A percentile compares a stretch with the other conserved stretches of the same genome.
phyloP scores from a whole-genome alignment of 1,140 invertebrate genomes.

The Cataglyphis hispanica region DNA sequence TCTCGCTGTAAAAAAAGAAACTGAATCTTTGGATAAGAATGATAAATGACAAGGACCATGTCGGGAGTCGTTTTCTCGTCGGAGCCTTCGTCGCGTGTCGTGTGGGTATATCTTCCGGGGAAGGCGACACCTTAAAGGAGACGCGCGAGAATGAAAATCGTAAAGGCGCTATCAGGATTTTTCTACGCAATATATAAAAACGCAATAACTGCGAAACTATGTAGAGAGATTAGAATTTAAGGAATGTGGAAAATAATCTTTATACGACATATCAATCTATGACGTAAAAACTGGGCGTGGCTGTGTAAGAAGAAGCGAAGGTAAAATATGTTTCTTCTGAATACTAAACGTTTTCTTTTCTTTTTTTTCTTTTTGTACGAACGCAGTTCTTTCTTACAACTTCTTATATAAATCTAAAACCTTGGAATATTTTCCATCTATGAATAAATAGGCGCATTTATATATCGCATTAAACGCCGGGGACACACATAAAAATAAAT shows the following conservation, averaged over 20 bases:
- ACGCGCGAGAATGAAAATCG: constrained; percentile 45
- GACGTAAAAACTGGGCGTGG: constrained; percentile 54
- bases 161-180: constrained; percentile 19
- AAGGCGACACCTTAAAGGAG: constrained; percentile 59
- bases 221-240: neutral
- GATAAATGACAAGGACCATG: constrained; percentile 49
- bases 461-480: neutral
- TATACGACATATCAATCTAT: neutral
- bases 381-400: neutral
- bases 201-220: neutral
- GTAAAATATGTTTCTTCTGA: neutral
- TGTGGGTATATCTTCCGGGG: constrained; percentile 6
- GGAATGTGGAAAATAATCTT: neutral
- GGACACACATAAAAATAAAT: constrained; percentile 12
- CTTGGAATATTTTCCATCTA: neutral
- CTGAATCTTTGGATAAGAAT: constrained; percentile 50
- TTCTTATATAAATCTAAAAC: neutral
- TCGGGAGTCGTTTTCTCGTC: constrained; percentile 19
- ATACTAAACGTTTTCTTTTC: neutral
- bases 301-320: neutral
- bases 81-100: constrained; percentile 20
- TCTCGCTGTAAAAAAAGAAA: neutral
- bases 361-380: neutral
- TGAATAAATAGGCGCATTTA: neutral
- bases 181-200: constrained; percentile 15